phyloP scores from a whole-genome alignment of 2,888 invertebrate genomes.

The Physocephala rufipes region DNA sequence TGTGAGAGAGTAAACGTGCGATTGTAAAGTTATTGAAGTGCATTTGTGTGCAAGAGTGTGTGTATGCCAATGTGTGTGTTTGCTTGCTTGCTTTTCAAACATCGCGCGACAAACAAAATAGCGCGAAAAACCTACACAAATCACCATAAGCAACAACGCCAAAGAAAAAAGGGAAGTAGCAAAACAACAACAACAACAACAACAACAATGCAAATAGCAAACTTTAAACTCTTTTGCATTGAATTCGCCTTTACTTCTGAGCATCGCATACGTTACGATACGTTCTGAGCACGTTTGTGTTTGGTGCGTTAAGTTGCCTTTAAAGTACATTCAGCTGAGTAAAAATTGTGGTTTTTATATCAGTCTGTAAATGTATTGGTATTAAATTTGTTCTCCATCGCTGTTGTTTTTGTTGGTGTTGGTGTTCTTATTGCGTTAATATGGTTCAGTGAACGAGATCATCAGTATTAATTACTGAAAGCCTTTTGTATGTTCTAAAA shows the following conservation, averaged over 20 bases:
- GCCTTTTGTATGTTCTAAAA: too few species aligned
- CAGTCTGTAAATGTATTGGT: too few species aligned
- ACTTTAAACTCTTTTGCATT: constrained; percentile 1
- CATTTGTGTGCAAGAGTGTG: background rate
- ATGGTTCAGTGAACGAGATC: too few species aligned
- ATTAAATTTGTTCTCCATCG: too few species aligned
- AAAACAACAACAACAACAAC: background rate
- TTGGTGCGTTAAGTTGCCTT: constrained; percentile 6
- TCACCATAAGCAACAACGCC: background rate
- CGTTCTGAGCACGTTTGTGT: background rate
- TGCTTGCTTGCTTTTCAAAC: constrained; percentile 2
- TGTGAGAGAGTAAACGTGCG: background rate
- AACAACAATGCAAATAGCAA: background rate
- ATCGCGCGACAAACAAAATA: constrained; percentile 2
- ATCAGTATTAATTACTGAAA: too few species aligned
- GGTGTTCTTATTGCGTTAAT: background rate
- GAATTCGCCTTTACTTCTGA: background rate
- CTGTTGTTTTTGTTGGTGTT: background rate
- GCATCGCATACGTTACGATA: too few species aligned
- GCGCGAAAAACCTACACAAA: background rate
- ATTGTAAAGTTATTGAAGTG: background rate
- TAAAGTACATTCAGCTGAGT: background rate
- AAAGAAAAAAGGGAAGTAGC: background rate
- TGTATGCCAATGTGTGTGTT: background rate
- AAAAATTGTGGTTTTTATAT: too few species aligned